Evolutionary conservation across 2,888 invertebrate genomes (phyloP), one percentile per base, ranked within the genome.

Genomic region (Erpobdella octoculata): DNA sequence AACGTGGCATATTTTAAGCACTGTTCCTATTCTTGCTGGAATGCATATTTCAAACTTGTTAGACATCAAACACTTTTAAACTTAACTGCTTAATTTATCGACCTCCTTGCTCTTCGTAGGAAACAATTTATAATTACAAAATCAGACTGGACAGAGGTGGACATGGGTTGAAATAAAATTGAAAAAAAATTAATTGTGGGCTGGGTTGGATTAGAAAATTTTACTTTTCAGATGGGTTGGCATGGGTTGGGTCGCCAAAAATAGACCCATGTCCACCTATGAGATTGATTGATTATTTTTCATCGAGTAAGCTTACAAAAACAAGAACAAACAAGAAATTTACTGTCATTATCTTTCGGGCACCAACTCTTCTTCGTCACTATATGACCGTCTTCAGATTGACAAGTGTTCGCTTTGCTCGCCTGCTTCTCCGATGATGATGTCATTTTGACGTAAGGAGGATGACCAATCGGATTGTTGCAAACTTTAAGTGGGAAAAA

Each of bases 301-400:
- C 53, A 53, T 9, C 12, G 53, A n/a, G n/a, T n/a, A n/a, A n/a
- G n/a, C n/a, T n/a, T n/a, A n/a, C n/a, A n/a, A n/a, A n/a, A n/a
- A n/a, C n/a, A 53, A 2, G 53, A 15, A 25, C 6, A 53, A 53
- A 12, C 21, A 15, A 25, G 53, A 53, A 53, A 18, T 36, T 37
- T 18, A 73, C 73, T 73, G 59, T 76, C 72, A 64, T 74, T 73
- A 70, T 83, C 81, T 74, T 82, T 82, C 5, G 86, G 81, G 76
- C 86, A 86, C 86, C 86, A 86, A 46, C 83, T 85, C 69, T 85
- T 83, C 73, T 83, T 83, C 71, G 85, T 85, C 73, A 85, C 79
- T 61, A 86, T 82, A 74, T 85, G 83, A 28, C 84, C 85, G 74
- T 86, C 85, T 65, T 84, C 84, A 0, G 86, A 84, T 70, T 83